Evolutionary conservation across 2,888 invertebrate genomes (phyloP), one percentile per base, ranked within the genome.

Genomic region (Ophioninae sp.): DNA sequence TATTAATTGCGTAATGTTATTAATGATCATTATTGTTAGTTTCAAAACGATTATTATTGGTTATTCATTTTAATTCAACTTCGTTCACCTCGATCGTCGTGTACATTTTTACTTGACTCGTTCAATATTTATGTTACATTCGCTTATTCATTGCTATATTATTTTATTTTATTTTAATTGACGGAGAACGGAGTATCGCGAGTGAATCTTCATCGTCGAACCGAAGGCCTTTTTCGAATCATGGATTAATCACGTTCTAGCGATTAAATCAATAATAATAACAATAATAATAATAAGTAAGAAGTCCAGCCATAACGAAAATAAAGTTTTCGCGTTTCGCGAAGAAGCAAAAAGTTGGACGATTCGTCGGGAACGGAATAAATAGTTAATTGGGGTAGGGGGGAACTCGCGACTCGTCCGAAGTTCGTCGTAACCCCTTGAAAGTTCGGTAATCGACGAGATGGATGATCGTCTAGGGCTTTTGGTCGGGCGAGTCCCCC

Each of bases 381-480:
- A 20, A 57, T 37, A 13, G 23, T 30, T 56, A 39, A 20, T 39
- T 39, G n/a, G 8, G n/a, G 6, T n/a, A 0, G 21, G 13, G 39
- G 39, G n/a, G 17, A 37, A 77, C n/a, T 61, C 37, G 6, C n/a
- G 13, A 17, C 64, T 72, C 70, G 37, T 72, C 57, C 13, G 57
- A 79, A 72, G 23, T 65, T 79, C 57, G 72, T 30, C 3, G 30
- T 30, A 65, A 57, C 64, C 56, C 50, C 70, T 79, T 23, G 39
- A 56, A 57, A 57, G 41, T 57, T 64, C 56, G 37, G 56, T 79
- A 56, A 79, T n/a, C 70, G 50, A 57, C 30, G 23, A 50, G 65
- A 64, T 62, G 61, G 37, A 56, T 37, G 8, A 62, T 62, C 78
- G 70, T 72, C 64, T 79, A 72, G 7, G 21, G 23, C 41, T 5